phyloP scores from a whole-genome alignment of 2,888 invertebrate genomes.

The Andrena trimmerana region DNA sequence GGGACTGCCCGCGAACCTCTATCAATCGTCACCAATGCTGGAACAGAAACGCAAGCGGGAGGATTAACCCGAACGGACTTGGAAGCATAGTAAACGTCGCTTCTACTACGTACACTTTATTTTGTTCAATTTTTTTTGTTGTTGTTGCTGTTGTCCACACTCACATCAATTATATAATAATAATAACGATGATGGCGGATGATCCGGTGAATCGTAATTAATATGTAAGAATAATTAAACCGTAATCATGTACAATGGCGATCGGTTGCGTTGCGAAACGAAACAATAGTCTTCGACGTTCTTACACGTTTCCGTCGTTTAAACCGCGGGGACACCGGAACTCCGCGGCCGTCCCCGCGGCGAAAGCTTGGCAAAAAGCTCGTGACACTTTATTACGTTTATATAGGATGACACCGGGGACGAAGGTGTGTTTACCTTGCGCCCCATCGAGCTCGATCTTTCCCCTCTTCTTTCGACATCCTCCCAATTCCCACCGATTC shows the following conservation, averaged over 20 bases:
- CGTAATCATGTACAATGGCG: constrained; percentile 68
- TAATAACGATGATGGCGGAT: constrained; percentile 69
- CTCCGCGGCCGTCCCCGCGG: constrained; percentile 32
- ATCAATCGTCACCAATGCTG: not conserved
- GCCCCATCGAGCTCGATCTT: not conserved
- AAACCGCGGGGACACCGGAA: constrained; percentile 28
- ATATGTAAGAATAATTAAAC: constrained; percentile 72
- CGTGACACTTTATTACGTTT: constrained; percentile 62
- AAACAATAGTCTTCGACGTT: constrained; percentile 64
- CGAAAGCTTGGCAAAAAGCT: constrained; percentile 69
- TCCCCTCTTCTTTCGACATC: not conserved
- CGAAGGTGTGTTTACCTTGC: constrained; percentile 37
- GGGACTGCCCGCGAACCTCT: not conserved
- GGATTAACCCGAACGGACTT: constrained; percentile 47
- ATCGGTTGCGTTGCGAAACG: constrained; percentile 64
- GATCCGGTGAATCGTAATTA: constrained; percentile 65
- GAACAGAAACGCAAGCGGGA: not conserved
- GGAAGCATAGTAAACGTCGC: constrained; percentile 41
- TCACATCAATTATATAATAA: constrained; percentile 77
- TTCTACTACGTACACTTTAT: constrained; percentile 77
- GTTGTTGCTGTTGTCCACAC: constrained; percentile 69
- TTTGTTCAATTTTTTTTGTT: constrained; percentile 63
- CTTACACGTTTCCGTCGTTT: constrained; percentile 49
- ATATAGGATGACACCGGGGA: constrained; percentile 65
- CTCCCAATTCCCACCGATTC: not conserved